phyloP scores from a whole-genome alignment of 53 echinoderm and acorn worm species.

The Hippasteria phrygiana region DNA sequence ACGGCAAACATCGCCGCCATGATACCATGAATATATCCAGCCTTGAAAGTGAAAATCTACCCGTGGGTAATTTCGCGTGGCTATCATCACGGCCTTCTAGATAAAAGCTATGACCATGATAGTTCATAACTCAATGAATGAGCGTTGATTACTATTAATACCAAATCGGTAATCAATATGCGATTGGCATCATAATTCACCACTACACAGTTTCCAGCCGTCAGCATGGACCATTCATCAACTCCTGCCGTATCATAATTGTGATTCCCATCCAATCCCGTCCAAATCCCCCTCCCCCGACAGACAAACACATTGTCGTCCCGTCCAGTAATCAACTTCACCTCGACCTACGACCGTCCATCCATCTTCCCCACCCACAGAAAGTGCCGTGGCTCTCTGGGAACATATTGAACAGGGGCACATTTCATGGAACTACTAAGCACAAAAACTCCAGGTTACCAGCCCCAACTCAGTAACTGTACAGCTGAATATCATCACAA shows the following conservation, averaged over 20 bases:
- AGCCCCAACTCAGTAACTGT: too few relatives aligned
- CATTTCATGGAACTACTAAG: too few relatives aligned
- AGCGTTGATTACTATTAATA: too few relatives aligned
- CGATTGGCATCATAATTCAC: neutral
- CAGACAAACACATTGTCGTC: neutral
- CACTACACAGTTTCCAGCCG: neutral
- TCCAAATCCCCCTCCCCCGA: neutral
- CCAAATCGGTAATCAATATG: neutral
- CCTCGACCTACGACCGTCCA: neutral
- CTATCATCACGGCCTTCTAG: too few relatives aligned
- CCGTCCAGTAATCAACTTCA: slow-evolving; percentile 38
- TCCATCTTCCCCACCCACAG: slow-evolving; percentile 20
- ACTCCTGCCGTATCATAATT: neutral
- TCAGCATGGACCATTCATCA: neutral
- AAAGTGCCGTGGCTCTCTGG: neutral
- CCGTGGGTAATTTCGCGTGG: too few relatives aligned
- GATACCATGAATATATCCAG: neutral
- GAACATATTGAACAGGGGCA: too few relatives aligned
- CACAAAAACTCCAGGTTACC: too few relatives aligned
- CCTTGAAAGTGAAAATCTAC: too few relatives aligned
- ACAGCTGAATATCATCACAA: too few relatives aligned
- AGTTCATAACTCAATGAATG: too few relatives aligned
- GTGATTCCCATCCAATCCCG: neutral
- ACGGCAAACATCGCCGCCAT: neutral
- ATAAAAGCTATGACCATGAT: too few relatives aligned